Evolutionary conservation across 2,888 invertebrate genomes (phyloP), one percentile per base, ranked within the genome.

Genomic region (Tinea trinotella): DNA sequence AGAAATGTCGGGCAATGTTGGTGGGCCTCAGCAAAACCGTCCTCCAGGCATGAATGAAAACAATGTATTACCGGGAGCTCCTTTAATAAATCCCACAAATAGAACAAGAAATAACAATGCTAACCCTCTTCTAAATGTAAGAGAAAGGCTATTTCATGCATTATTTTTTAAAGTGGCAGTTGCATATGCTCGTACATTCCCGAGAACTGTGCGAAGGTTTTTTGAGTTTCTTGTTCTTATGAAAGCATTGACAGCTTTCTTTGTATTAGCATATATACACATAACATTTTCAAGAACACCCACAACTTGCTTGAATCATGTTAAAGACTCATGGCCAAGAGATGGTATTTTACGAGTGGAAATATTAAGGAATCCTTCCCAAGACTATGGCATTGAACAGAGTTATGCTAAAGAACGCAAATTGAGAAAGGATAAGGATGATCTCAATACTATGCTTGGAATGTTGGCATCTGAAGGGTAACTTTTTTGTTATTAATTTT

Each of bases 301-400:
- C 5, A 94, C 96, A 54, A 96, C 96, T 63, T 99, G 99, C 74
- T 87, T 99, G 62, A 92, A 95, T 70, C 92, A 95, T 73, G 91
- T 97, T 24, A 91, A 93, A 68, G 90, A 93, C 60, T 90, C 92
- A 9, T 99, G 99, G 99, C 98, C 99, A 0, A 87, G 96, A 57
- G 95, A 97, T 76, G 99, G 99, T 3, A 96, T 99, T 61, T 86
- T 99, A 13, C 87, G 97, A 58, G 96, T 98, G 10, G 97, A 98
- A 82, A 95, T 97, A 63, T 77, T 93, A 54, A 83, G 90, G 60
- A 91, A 91, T 70, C 89, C 90, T 10, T 88, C 87, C 2, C 89
- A 91, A 55, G 92, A 92, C 72, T 95, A 95, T 68, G 90, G 89
- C 59, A 90, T 95, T 66, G 90, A 92, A 69, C 91, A 94, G 62